Evolutionary conservation across 1,140 invertebrate species (phyloP).

Genomic region (Calephelis virginiensis): DNA sequence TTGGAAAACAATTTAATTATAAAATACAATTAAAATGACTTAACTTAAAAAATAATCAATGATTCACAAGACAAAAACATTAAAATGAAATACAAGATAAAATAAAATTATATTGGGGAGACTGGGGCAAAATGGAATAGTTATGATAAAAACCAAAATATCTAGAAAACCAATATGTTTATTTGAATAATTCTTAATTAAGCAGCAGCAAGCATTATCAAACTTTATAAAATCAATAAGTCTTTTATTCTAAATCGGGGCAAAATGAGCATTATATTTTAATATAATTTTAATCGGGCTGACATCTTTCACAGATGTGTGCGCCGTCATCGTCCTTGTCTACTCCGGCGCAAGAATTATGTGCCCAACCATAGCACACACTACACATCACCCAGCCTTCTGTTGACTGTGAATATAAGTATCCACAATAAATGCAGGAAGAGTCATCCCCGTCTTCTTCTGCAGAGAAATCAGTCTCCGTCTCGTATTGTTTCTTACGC

Average conservation of each 20-base stretch:
- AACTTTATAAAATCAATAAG: too few relatives aligned
- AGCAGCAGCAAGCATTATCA: too few relatives aligned
- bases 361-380: slow-evolving; percentile 26
- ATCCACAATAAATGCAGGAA: neutral
- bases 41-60: too few relatives aligned
- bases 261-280: slow-evolving; percentile 22
- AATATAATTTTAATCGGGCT: slow-evolving; percentile 20
- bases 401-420: neutral
- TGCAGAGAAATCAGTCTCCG: neutral
- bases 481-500: neutral
- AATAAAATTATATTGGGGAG: too few relatives aligned
- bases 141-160: too few relatives aligned
- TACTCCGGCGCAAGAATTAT: slow-evolving; percentile 30
- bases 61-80: too few relatives aligned
- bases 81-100: too few relatives aligned
- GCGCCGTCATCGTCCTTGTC: slow-evolving; percentile 28
- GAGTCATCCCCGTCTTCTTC: neutral
- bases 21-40: too few relatives aligned
- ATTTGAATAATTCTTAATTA: too few relatives aligned
- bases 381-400: slow-evolving; percentile 18
- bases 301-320: slow-evolving; percentile 27
- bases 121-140: too few relatives aligned
- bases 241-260: neutral
- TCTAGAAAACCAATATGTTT: too few relatives aligned
- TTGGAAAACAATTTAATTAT: too few relatives aligned